Percentiles rank a stretch among this genome's conserved stretches.
These are phyloP conservation scores for Ceratina japonica DNA, from an alignment of 1,140 invertebrate genomes.

Conservation along the genomic window DNA sequence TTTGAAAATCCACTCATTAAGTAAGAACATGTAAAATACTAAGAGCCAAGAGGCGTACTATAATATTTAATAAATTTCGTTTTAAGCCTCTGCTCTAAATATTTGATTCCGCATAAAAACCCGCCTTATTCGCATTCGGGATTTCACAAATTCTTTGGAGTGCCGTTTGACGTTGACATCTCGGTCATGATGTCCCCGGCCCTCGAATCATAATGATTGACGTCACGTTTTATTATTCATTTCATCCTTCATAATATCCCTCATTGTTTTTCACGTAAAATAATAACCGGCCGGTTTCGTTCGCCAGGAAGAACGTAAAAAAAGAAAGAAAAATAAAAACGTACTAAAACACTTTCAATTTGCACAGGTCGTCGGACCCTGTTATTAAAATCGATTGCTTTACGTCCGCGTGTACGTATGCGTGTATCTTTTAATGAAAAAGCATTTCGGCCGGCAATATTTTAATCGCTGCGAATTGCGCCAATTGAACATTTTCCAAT, in stretches of 20 bases:
- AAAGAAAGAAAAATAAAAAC: no score
- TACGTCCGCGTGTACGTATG: background rate
- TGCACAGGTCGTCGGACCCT: background rate
- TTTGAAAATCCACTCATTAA: no score
- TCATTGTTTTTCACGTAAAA: background rate
- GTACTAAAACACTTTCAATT: background rate
- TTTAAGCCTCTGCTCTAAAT: no score
- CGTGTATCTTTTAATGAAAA: no score
- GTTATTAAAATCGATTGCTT: background rate
- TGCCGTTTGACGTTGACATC: constrained; percentile 4
- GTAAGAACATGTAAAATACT: no score
- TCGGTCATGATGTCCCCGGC: background rate
- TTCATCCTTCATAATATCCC: background rate
- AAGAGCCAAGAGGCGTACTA: no score
- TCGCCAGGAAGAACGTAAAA: no score
- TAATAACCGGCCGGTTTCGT: background rate
- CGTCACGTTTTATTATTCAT: constrained; percentile 8
- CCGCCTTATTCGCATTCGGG: background rate
- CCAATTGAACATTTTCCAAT: no score
- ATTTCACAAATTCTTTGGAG: background rate
- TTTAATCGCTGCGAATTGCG: no score
- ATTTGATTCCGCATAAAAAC: no score
- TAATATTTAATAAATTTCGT: no score
- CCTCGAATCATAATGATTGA: constrained; percentile 2
- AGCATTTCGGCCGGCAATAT: no score